Evolutionary conservation across 2,888 invertebrate species (phyloP).

Genomic region (Mimumesa dahlbomi): DNA sequence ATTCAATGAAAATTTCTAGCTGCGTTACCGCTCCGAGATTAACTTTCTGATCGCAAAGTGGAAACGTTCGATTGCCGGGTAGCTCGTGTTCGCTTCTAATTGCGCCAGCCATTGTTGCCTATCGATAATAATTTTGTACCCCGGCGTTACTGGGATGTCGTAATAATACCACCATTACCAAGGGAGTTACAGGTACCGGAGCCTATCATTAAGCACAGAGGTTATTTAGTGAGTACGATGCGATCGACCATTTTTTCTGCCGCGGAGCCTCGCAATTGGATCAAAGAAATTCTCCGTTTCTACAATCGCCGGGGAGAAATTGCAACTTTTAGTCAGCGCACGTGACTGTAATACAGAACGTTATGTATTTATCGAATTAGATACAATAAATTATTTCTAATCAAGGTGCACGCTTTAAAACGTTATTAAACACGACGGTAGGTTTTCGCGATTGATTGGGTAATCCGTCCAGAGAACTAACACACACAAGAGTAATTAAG

Average conservation of each 20-base stretch:
- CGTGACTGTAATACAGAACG: no score
- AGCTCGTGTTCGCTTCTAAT: conserved; percentile 46
- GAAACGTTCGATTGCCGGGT: conserved; percentile 22
- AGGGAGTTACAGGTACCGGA: conserved; percentile 38
- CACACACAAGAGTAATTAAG: conserved; percentile 42
- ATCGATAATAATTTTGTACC: conserved; percentile 59
- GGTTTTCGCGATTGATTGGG: no score
- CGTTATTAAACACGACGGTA: no score
- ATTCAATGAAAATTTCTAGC: conserved; percentile 24
- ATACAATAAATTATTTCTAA: no score
- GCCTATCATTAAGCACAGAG: conserved; percentile 54
- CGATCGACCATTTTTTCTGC: conserved; percentile 38
- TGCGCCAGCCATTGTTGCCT: conserved; percentile 54
- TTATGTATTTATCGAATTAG: no score
- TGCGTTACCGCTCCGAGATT: conserved; percentile 10
- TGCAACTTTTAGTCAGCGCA: conserved; percentile 11
- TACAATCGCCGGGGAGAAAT: conserved; percentile 8
- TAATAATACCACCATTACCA: conserved; percentile 52
- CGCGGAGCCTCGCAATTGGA: conserved; percentile 31
- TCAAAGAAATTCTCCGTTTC: conserved; percentile 25
- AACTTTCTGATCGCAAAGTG: conserved; percentile 39
- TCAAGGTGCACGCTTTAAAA: no score
- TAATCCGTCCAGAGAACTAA: no score
- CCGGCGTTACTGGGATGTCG: conserved; percentile 45
- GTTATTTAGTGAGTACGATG: conserved; percentile 52